Percentiles rank a stretch among this genome's conserved stretches.
These are phyloP conservation scores for Conus betulinus DNA, from an alignment of 1,140 invertebrate species.

Conservation along the genomic window DNA sequence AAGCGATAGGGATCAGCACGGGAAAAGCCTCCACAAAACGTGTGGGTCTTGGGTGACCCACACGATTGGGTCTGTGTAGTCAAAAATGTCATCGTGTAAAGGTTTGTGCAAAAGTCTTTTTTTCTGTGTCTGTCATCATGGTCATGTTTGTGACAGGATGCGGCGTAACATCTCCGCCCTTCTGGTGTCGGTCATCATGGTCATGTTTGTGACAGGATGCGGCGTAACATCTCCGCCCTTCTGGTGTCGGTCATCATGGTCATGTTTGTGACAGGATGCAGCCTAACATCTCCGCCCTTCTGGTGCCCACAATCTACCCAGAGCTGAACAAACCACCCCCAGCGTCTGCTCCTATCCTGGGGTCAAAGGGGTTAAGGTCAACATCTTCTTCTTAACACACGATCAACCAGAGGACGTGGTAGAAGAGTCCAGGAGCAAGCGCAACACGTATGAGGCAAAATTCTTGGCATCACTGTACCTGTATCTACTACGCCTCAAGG, in stretches of 20 bases:
- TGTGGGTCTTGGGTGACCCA: too few relatives aligned
- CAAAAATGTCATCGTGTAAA: too few relatives aligned
- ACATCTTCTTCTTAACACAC: constrained; percentile 75
- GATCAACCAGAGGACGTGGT: constrained; percentile 57
- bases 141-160: background rate
- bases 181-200: constrained; percentile 65
- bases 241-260: constrained; percentile 29
- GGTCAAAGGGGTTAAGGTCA: constrained; percentile 70
- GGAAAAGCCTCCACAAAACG: too few relatives aligned
- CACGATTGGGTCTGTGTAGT: too few relatives aligned
- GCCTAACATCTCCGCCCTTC: constrained; percentile 70
- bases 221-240: constrained; percentile 53
- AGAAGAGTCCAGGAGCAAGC: constrained; percentile 67
- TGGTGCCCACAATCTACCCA: constrained; percentile 72
- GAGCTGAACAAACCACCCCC: constrained; percentile 69
- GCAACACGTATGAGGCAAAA: constrained; percentile 69
- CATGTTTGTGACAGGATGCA: constrained; percentile 42
- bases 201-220: background rate
- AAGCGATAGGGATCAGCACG: too few relatives aligned
- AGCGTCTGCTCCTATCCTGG: constrained; percentile 65
- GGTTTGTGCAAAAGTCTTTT: background rate
- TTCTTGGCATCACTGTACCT: constrained; percentile 62
- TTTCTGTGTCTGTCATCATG: background rate
- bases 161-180: constrained; percentile 53
- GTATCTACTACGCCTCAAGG: constrained; percentile 73